These are phyloP conservation scores for Sternarchorhynchus goeldii DNA, from an alignment of 2,797 vertebrate species.

Conservation along the genomic window DNA sequence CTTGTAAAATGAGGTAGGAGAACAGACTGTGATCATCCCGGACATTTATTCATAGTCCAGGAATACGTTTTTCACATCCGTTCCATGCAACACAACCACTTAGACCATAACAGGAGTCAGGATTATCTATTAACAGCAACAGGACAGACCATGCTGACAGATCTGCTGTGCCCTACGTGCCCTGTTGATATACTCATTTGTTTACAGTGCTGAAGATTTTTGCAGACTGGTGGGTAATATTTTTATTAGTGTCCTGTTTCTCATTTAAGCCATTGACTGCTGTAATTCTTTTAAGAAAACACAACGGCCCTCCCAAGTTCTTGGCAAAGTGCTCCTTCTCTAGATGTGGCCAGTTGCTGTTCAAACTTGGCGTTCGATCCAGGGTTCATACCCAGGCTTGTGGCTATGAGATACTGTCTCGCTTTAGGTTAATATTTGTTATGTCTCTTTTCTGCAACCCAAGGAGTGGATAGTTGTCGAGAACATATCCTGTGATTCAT, in stretches of 20 bases:
- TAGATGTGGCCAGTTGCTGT: constrained; percentile 40
- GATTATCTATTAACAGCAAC: too few species aligned
- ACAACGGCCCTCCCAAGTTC: not conserved
- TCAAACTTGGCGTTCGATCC: constrained; percentile 12
- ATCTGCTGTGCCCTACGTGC: too few species aligned
- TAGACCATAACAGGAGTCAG: too few species aligned
- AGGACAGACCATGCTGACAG: too few species aligned
- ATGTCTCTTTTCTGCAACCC: constrained; percentile 16
- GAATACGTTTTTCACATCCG: not conserved
- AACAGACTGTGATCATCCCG: not conserved
- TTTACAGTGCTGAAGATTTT: not conserved
- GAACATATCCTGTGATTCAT: constrained; percentile 55
- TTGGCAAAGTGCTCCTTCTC: constrained; percentile 13
- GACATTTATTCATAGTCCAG: not conserved
- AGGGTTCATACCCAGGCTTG: constrained; percentile 25
- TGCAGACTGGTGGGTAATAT: constrained; percentile 4
- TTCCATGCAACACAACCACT: too few species aligned
- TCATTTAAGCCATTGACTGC: constrained; percentile 2
- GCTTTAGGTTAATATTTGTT: constrained; percentile 16
- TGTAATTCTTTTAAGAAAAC: constrained; percentile 25
- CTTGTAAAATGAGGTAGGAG: not conserved
- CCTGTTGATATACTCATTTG: too few species aligned
- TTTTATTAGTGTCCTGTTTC: constrained; percentile 29
- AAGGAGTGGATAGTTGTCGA: constrained; percentile 54
- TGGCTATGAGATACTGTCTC: constrained; percentile 59